Evolutionary conservation across 2,888 invertebrate species (phyloP).

Genomic region (Trichogramma dendrolimi): DNA sequence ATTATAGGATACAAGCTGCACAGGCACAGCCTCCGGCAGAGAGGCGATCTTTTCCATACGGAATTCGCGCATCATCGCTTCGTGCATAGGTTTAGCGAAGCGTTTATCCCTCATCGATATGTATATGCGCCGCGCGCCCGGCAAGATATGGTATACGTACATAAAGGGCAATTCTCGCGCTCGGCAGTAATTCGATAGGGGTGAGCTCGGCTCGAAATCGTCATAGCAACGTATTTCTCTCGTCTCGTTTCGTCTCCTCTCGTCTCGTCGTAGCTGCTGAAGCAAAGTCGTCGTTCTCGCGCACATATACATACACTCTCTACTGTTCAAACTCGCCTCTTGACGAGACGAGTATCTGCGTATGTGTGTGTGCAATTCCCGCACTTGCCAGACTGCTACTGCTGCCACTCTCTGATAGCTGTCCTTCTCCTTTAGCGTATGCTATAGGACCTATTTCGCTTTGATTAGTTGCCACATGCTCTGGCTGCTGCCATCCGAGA

Average conservation of each 20-base stretch:
- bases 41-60: no score
- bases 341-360: constrained; percentile 32
- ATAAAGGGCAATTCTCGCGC: constrained; percentile 47
- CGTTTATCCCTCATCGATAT: neutral
- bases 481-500: no score
- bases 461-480: neutral
- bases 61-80: no score
- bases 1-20: no score
- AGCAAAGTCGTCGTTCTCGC: constrained; percentile 26
- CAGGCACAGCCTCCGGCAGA: no score
- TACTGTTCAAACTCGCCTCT: constrained; percentile 49
- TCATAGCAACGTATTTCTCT: constrained; percentile 49
- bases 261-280: constrained; percentile 40
- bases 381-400: neutral
- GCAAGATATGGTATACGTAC: constrained; percentile 29
- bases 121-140: constrained; percentile 17
- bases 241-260: neutral
- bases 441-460: neutral
- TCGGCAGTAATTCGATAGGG: constrained; percentile 46
- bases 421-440: neutral
- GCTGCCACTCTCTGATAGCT: neutral
- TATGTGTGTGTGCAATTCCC: constrained; percentile 28
- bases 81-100: no score
- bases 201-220: constrained; percentile 43
- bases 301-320: no score